These are phyloP conservation scores for Pygoscelis antarcticus DNA, from an alignment of 2,113 vertebrate genomes.

Conservation along the genomic window DNA sequence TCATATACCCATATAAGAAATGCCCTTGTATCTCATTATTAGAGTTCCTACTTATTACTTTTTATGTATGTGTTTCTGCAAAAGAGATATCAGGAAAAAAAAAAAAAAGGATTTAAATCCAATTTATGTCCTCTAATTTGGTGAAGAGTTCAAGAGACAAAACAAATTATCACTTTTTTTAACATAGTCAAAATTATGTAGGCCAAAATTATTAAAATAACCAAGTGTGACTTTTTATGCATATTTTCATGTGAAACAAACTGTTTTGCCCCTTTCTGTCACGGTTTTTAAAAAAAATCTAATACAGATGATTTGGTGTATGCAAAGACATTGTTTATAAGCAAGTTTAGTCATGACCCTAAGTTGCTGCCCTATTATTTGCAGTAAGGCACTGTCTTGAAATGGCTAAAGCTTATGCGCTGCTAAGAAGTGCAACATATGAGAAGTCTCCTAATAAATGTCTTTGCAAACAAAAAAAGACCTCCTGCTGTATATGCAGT, in stretches of 20 bases:
- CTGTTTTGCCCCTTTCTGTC: neutral
- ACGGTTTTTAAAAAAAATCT: neutral
- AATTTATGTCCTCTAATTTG: neutral
- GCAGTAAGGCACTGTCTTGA: neutral
- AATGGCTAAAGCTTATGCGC: neutral
- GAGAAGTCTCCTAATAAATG: neutral
- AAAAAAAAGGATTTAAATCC: neutral
- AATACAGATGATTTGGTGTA: neutral
- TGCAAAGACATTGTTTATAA: neutral
- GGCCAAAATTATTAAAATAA: neutral
- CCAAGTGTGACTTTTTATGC: neutral
- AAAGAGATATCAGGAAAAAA: neutral
- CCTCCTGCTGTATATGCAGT: neutral
- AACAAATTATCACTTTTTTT: neutral
- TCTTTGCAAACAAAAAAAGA: neutral
- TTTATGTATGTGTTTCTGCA: neutral
- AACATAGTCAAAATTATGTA: neutral
- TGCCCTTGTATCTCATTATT: neutral
- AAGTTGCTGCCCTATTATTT: neutral
- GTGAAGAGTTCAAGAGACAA: neutral
- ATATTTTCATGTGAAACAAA: neutral
- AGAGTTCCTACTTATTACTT: neutral
- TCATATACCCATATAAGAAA: neutral
- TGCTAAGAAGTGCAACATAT: neutral
- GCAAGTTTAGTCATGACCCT: neutral